phyloP scores from a whole-genome alignment of 2,797 vertebrate genomes.

The Apodemus agrarius region DNA sequence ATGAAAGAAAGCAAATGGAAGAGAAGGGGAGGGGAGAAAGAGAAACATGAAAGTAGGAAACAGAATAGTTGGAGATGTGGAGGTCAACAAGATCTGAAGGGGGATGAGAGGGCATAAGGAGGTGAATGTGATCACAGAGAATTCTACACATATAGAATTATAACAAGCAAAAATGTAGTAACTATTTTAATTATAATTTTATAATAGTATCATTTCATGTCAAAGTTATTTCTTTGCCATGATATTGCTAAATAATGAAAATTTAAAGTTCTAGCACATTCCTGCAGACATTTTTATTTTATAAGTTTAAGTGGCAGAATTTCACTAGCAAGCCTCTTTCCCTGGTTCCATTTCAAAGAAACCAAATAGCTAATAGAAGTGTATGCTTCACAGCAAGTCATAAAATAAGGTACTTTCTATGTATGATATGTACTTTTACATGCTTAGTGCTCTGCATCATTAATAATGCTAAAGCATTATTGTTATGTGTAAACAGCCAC shows the following conservation, averaged over 20 bases:
- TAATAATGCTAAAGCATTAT: constrained; percentile 60
- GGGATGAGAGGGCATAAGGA: not conserved
- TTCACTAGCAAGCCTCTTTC: constrained; percentile 44
- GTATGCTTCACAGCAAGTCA: constrained; percentile 17
- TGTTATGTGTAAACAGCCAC: constrained; percentile 39
- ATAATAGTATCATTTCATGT: constrained; percentile 3
- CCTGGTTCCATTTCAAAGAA: constrained; percentile 41
- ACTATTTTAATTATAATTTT: not conserved
- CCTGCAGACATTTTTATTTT: constrained; percentile 17
- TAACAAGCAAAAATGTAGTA: not conserved
- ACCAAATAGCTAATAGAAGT: constrained; percentile 35
- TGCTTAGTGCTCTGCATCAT: constrained; percentile 6
- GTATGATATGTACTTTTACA: constrained; percentile 39
- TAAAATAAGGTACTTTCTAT: constrained; percentile 73
- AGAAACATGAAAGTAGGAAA: not conserved
- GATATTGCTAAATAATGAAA: constrained; percentile 16
- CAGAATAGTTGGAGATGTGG: not conserved
- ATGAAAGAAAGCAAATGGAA: not conserved
- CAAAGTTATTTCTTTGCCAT: constrained; percentile 35
- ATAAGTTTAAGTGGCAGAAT: constrained; percentile 24
- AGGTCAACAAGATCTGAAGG: not conserved
- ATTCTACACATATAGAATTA: not conserved
- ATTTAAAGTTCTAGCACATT: constrained; percentile 44
- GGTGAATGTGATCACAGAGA: not conserved
- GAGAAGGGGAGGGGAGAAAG: not conserved